Evolutionary conservation across 2,888 invertebrate genomes (phyloP).

Genomic region (Ochropleura plecta): DNA sequence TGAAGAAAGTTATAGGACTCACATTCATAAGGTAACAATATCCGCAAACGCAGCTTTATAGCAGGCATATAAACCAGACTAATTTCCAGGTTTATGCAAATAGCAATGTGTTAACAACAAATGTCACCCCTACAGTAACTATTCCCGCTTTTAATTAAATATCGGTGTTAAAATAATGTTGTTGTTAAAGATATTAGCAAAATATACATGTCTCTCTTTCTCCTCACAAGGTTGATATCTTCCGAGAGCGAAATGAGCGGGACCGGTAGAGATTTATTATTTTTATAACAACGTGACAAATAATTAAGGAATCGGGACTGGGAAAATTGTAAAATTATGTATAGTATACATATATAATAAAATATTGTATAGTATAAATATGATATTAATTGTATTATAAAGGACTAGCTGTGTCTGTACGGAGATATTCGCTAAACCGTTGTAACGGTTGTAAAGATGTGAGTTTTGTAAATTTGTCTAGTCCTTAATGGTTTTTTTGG

Average conservation of each 20-base stretch:
- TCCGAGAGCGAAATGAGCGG: conserved; percentile 48
- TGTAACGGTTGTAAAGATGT: conserved; percentile 32
- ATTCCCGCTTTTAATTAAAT: conserved; percentile 36
- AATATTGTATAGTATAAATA: conserved; percentile 45
- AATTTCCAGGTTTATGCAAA: not conserved
- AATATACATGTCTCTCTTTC: conserved; percentile 65
- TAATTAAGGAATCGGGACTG: conserved; percentile 61
- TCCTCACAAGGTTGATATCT: conserved; percentile 53
- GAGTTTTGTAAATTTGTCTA: conserved; percentile 55
- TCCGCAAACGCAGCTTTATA: not conserved
- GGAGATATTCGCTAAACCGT: conserved; percentile 9
- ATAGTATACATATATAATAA: conserved; percentile 37
- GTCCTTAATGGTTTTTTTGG: conserved; percentile 50
- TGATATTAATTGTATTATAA: conserved; percentile 43
- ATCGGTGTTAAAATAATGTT: conserved; percentile 63
- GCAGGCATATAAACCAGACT: not conserved
- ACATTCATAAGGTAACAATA: not conserved
- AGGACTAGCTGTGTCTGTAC: conserved; percentile 47
- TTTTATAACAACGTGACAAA: conserved; percentile 50
- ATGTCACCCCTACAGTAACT: conserved; percentile 50
- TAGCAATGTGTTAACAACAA: conserved; percentile 11
- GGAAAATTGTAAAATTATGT: conserved; percentile 55
- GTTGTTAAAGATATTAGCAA: conserved; percentile 64
- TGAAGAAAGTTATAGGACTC: not conserved
- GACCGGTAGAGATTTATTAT: conserved; percentile 37